Evolutionary conservation across 2,888 invertebrate species (phyloP).

Genomic region (Uropetala carovei): DNA sequence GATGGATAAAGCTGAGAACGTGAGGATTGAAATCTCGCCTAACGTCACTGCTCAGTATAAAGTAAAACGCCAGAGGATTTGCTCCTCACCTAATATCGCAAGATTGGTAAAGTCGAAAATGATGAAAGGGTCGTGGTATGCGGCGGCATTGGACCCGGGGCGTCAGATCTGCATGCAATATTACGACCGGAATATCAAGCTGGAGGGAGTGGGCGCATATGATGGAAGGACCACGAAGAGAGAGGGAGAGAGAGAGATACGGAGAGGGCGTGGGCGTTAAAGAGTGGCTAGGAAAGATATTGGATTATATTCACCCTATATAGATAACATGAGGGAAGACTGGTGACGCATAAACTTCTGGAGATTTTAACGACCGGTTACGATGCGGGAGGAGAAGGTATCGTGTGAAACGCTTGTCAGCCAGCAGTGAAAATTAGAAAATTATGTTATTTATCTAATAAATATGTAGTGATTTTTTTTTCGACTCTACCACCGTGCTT

Average conservation of each 20-base stretch:
- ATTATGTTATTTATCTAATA: neutral
- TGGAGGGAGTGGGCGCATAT: neutral
- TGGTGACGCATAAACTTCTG: neutral
- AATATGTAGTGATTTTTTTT: neutral
- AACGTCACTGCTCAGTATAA: neutral
- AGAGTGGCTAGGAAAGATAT: neutral
- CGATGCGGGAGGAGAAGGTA: neutral
- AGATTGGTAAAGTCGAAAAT: neutral
- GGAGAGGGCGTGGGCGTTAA: no score
- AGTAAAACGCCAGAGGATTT: neutral
- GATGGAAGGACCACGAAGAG: neutral
- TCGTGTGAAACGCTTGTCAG: neutral
- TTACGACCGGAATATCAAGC: neutral
- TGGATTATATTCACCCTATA: neutral
- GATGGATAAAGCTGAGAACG: neutral
- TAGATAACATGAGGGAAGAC: neutral
- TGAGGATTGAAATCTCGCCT: neutral
- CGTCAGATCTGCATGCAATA: neutral
- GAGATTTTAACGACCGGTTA: neutral
- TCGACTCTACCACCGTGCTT: no score
- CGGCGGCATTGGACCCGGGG: neutral
- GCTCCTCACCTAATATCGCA: neutral
- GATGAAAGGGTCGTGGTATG: neutral
- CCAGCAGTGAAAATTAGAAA: neutral
- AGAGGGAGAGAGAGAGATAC: no score